phyloP scores from a whole-genome alignment of 30 jellyfish, hydroid and myxozoan species.

The Mastigias papua region DNA sequence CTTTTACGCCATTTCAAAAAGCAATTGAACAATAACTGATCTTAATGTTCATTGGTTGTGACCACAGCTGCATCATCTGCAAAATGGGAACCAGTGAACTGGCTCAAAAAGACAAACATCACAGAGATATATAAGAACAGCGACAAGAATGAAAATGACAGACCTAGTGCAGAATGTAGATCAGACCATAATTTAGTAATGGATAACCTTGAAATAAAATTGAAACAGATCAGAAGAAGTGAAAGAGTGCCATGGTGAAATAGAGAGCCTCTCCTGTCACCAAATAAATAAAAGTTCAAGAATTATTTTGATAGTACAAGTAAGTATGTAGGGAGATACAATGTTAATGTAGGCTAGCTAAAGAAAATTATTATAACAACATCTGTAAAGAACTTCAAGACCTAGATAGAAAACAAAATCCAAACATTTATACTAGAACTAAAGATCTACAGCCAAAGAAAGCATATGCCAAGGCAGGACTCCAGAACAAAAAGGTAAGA shows the following conservation, averaged over 20 bases:
- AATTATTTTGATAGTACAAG: not conserved
- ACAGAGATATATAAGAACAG: not conserved
- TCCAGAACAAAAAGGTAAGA: not conserved
- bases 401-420: not conserved
- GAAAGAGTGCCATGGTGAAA: not conserved
- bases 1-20: no score
- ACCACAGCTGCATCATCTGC: constrained; percentile 11
- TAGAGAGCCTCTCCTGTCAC: not conserved
- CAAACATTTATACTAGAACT: not conserved
- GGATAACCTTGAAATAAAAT: constrained; percentile 6
- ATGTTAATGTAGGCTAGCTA: not conserved
- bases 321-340: not conserved
- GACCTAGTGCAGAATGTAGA: constrained; percentile 33
- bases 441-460: not conserved
- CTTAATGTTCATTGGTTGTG: no score
- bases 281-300: not conserved
- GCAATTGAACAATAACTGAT: no score
- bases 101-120: not conserved
- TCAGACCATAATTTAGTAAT: constrained; percentile 33
- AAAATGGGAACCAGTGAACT: not conserved
- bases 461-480: not conserved
- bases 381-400: not conserved
- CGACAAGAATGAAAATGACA: not conserved
- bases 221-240: not conserved
- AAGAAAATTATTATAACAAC: not conserved